Evolutionary conservation across 1,140 invertebrate species (phyloP).

Genomic region (Ceratitis capitata): DNA sequence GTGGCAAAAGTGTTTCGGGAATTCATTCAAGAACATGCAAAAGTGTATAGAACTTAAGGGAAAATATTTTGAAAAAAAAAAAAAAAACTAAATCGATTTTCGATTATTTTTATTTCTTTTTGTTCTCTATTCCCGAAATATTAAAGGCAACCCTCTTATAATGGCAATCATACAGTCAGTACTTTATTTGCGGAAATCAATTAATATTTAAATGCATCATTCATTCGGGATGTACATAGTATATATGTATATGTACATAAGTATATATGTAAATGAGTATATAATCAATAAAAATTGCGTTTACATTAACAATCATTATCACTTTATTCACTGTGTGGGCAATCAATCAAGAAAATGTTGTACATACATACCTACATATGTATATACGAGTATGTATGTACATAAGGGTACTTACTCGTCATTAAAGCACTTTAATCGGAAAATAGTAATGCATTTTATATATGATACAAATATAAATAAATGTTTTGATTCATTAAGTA

Average conservation of each 20-base stretch:
- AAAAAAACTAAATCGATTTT: no score
- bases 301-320: not conserved
- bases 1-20: no score
- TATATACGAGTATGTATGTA: not conserved
- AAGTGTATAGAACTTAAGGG: no score
- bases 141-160: no score
- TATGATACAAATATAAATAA: not conserved
- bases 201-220: conserved; percentile 5
- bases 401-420: not conserved
- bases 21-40: no score
- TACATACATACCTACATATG: not conserved
- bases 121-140: no score
- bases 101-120: no score
- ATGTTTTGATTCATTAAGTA: not conserved
- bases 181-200: not conserved
- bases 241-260: not conserved
- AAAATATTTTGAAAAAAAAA: no score
- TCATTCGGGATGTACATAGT: not conserved
- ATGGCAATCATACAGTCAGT: not conserved
- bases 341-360: not conserved
- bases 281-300: not conserved
- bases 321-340: not conserved
- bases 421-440: not conserved
- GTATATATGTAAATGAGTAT: not conserved
- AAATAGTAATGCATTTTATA: not conserved